Conservation (phyloP, 2,888 invertebrate genomes). For the Lysandra bellargus region DNA sequence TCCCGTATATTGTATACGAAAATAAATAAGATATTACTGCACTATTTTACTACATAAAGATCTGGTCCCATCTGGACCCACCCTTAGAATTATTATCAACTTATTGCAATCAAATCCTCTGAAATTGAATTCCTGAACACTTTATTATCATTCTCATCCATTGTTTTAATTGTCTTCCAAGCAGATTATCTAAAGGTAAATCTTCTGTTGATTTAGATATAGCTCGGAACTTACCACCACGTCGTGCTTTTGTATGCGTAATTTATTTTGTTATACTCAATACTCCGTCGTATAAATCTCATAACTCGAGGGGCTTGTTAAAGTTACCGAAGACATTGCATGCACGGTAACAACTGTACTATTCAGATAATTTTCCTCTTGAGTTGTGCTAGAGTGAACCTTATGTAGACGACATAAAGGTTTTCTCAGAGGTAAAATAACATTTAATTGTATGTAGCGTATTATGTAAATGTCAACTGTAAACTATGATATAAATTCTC, state of each 20-base stretch:
- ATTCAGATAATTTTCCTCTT: not conserved
- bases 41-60: not conserved
- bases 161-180: not conserved
- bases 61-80: not conserved
- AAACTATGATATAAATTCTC: conserved; percentile 14
- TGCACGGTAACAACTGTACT: not conserved
- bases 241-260: not conserved
- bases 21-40: no score
- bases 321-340: conserved; percentile 8
- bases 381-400: not conserved
- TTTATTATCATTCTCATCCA: not conserved
- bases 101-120: not conserved
- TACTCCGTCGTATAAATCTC: not conserved
- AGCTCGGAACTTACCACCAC: no score
- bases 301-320: not conserved
- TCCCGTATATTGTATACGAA: no score
- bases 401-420: not conserved
- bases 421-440: no score
- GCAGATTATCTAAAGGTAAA: not conserved
- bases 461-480: conserved; percentile 22
- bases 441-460: not conserved
- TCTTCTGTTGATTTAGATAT: no score
- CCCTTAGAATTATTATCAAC: not conserved
- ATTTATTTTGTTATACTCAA: not conserved
- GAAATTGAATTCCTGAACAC: not conserved